A percentile compares a stretch with the other conserved stretches of the same genome.
Conservation (phyloP, 37 sponge, comb jelly and placozoan genomes). For the Agelas oroides region DNA sequence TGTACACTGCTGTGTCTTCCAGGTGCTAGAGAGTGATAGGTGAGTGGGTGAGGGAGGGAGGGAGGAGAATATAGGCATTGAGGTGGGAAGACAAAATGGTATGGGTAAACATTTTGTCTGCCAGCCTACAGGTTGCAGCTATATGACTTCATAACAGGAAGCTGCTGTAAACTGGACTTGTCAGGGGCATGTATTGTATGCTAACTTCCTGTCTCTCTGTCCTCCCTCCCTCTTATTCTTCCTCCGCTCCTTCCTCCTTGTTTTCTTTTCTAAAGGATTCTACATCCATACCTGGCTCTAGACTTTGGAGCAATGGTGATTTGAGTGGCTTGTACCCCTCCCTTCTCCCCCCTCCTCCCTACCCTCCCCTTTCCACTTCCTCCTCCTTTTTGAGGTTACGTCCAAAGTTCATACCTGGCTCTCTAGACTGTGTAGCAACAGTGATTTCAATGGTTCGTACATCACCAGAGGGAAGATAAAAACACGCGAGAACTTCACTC, state of each 20-base stretch:
- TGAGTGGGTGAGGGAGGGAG: neutral
- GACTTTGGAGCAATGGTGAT: no score
- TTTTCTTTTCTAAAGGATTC: no score
- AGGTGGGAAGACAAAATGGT: neutral
- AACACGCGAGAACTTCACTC: slow-evolving; percentile 26
- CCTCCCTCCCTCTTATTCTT: no score
- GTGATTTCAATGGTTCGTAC: slow-evolving; percentile 52
- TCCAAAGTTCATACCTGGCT: no score
- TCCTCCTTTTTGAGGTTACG: no score
- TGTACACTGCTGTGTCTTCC: slow-evolving; percentile 26
- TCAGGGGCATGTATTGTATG: no score
- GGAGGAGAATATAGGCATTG: neutral
- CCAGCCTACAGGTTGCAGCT: no score
- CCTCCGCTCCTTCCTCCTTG: neutral
- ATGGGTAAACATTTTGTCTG: no score
- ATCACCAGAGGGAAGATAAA: slow-evolving; percentile 30
- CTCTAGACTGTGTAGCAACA: slow-evolving; percentile 33
- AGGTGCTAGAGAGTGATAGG: slow-evolving; percentile 27
- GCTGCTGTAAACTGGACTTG: no score
- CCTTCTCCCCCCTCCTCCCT: neutral
- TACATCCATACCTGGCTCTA: no score
- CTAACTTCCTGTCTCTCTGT: no score
- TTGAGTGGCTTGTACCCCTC: no score
- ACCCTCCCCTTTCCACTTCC: neutral
- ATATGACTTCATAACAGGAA: neutral